Conservation (phyloP, 2,888 invertebrate genomes). For the Tuta absoluta region DNA sequence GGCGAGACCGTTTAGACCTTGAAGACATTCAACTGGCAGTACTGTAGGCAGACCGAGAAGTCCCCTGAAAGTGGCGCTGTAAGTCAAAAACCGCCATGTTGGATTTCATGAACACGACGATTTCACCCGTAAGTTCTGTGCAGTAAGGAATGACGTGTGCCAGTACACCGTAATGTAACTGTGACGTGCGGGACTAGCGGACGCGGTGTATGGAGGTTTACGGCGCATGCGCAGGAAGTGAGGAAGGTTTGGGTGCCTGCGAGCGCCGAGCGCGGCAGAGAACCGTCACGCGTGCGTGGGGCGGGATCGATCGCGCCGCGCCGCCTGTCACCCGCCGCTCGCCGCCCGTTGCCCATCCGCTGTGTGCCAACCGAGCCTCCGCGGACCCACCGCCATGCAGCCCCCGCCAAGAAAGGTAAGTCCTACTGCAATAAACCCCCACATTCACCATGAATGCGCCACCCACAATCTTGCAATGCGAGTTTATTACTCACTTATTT, state of each 20-base stretch:
- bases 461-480: neutral
- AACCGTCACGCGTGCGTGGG: constrained; percentile 50
- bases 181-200: neutral
- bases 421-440: constrained; percentile 26
- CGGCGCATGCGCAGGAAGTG: constrained; percentile 46
- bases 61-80: constrained; percentile 2
- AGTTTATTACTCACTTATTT: constrained; percentile 2
- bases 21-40: too few relatives aligned
- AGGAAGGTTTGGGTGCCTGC: neutral
- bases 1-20: too few relatives aligned
- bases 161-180: neutral
- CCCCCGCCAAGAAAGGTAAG: constrained; percentile 92
- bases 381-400: constrained; percentile 81
- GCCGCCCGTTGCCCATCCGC: neutral
- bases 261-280: constrained; percentile 40
- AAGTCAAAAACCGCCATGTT: neutral
- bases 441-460: neutral
- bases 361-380: constrained; percentile 9
- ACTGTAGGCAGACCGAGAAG: too few relatives aligned
- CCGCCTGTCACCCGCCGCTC: neutral
- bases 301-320: constrained; percentile 47
- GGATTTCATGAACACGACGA: neutral
- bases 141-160: neutral
- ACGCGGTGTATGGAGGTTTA: constrained; percentile 21
- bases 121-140: neutral